Percentiles rank a stretch among this genome's conserved stretches.
Conservation (phyloP, 2,888 invertebrate genomes). For the Cantharis rufa region DNA sequence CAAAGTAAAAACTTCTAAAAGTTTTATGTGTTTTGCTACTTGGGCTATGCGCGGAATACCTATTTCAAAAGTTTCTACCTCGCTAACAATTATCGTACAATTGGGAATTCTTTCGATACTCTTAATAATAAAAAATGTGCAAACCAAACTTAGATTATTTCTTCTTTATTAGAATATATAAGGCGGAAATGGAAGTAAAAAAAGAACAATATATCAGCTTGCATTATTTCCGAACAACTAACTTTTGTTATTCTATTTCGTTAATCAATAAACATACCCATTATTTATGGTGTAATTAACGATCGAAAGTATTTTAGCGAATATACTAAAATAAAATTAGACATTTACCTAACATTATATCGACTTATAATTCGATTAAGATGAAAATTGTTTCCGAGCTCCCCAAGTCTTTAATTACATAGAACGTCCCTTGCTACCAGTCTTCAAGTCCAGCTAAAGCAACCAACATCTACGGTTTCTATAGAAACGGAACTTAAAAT, state of each 20-base stretch:
- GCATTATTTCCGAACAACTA: too few relatives aligned
- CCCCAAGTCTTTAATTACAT: constrained; percentile 21
- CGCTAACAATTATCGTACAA: constrained; percentile 25
- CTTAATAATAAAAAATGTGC: constrained; percentile 14
- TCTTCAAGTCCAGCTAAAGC: constrained; percentile 28
- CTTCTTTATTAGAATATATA: neutral
- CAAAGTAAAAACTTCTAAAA: constrained; percentile 42
- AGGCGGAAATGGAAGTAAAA: neutral
- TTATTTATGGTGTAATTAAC: neutral
- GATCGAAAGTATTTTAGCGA: neutral
- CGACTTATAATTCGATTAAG: constrained; percentile 19
- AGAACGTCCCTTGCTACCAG: constrained; percentile 16
- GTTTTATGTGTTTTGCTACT: constrained; percentile 36
- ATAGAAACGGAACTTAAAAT: constrained; percentile 32
- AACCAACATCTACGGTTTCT: constrained; percentile 24
- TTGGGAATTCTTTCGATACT: constrained; percentile 30
- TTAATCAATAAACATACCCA: neutral
- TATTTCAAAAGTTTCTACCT: constrained; percentile 25
- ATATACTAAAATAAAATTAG: constrained; percentile 2
- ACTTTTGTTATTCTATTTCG: neutral
- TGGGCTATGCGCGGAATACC: constrained; percentile 30
- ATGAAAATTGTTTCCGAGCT: constrained; percentile 12
- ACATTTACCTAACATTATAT: constrained; percentile 12
- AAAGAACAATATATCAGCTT: neutral
- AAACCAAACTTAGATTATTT: neutral